Base-by-base conservation (phyloP, 2,113 vertebrate genomes). In the Loxodonta africana region DNA sequence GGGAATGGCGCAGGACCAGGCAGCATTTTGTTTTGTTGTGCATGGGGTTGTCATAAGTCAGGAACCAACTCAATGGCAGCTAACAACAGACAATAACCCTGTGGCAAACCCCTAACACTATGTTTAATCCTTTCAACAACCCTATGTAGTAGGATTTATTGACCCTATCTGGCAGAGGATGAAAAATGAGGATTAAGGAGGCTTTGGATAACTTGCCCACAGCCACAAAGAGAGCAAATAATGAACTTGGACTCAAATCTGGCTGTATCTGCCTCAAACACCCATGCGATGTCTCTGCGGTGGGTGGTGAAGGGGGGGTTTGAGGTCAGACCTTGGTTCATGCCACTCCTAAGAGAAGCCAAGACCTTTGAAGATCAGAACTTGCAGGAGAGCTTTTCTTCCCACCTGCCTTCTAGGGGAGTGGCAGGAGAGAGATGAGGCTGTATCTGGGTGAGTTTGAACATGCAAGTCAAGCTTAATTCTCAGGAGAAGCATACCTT, bases 81-180 rank as follows among this genome's bases (percentile, higher is more conserved):
- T 57, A 57, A 57, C 11, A 57, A 57, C 53, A 57, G 15, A 57
- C 53, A 57, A 57, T 14, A 57, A 57, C 53, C 20, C 37, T 65
- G 9, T 28, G 14, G 20, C 63, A 81, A 25, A 67, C 46, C 46
- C 51, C 53, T 46, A 63, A 57, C 3, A 1, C 20, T 83, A 62
- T 30, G 4, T 69, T 57, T 41, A 69, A 90, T 33, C 26, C 25
- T 88, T 51, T 81, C 5, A 30, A 60, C 18, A 81, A 93, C 3
- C 28, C 87, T 46, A 81, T 57, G n/a, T 53, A 71, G 25, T 89
- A 83, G 51, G 28, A 95, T 48, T 74, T 74, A 93, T 69, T 92
- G 65, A 46, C 8, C 4, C 69, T 69, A 71, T 46, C 91, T 91
- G 85, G 48, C 44, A 96, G 46, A 84, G 65, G 15, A 65, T 53